These are phyloP conservation scores for Stichodactyla mertensii DNA, from an alignment of 64 coral and sea anemone genomes.

Conservation along the genomic window DNA sequence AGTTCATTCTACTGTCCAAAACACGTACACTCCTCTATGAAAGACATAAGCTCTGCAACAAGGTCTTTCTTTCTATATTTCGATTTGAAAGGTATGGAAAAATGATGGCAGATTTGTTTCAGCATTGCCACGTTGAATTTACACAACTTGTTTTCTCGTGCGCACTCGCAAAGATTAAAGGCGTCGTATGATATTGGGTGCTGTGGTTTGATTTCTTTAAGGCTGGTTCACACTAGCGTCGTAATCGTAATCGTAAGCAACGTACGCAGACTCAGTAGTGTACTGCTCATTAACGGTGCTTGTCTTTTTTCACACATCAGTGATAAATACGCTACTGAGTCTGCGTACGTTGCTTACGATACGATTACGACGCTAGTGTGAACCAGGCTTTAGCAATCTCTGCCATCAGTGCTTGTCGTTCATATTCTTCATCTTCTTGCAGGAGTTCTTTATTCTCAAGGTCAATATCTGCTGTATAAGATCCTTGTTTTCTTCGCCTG, in stretches of 20 bases:
- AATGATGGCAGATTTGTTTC: conserved; percentile 32
- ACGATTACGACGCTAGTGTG: too few relatives aligned
- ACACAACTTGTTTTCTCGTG: conserved; percentile 31
- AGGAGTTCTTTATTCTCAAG: conserved; percentile 19
- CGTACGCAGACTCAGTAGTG: too few relatives aligned
- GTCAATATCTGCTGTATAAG: not conserved
- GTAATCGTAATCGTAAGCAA: too few relatives aligned
- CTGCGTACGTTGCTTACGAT: too few relatives aligned
- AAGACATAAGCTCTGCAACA: conserved; percentile 29
- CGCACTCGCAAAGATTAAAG: conserved; percentile 44
- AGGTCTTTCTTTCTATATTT: conserved; percentile 56
- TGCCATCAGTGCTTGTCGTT: conserved; percentile 33
- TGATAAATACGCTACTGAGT: too few relatives aligned
- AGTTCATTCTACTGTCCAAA: not conserved
- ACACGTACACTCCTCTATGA: conserved; percentile 38
- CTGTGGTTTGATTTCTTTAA: conserved; percentile 23
- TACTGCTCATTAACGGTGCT: too few relatives aligned
- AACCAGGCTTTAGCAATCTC: too few relatives aligned
- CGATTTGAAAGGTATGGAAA: conserved; percentile 49
- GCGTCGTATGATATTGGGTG: too few relatives aligned
- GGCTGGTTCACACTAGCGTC: too few relatives aligned
- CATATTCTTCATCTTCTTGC: not conserved
- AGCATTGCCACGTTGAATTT: conserved; percentile 38
- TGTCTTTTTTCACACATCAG: too few relatives aligned
- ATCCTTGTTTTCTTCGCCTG: not conserved